These are phyloP conservation scores for Amphimallon solstitiale DNA, from an alignment of 2,888 invertebrate genomes.

Conservation along the genomic window DNA sequence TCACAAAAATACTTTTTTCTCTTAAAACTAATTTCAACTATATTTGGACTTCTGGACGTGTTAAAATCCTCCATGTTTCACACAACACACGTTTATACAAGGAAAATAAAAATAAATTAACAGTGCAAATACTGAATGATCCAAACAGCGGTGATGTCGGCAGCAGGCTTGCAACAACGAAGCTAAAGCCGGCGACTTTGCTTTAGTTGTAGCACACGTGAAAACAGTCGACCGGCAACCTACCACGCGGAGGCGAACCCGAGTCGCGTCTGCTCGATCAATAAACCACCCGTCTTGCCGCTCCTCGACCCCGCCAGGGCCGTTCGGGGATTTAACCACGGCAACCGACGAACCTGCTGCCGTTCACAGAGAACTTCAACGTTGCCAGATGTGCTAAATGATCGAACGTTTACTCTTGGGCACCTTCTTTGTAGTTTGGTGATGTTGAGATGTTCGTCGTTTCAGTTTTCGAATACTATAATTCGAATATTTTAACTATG, in stretches of 20 bases:
- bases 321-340: conserved; percentile 44
- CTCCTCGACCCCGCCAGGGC: conserved; percentile 38
- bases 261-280: conserved; percentile 48
- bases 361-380: conserved; percentile 34
- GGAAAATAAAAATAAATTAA: no score
- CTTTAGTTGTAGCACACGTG: conserved; percentile 17
- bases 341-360: conserved; percentile 39
- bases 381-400: conserved; percentile 12
- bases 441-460: no score
- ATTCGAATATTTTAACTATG: no score
- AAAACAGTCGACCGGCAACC: conserved; percentile 30
- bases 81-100: no score
- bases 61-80: no score
- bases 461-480: no score
- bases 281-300: conserved; percentile 41
- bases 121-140: neutral
- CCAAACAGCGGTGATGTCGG: conserved; percentile 3
- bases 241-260: conserved; percentile 44
- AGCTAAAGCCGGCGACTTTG: conserved; percentile 13
- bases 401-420: no score
- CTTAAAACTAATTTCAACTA: no score
- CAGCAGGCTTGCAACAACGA: neutral
- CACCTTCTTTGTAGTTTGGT: no score
- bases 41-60: no score
- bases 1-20: no score